Evolutionary conservation across 2,888 invertebrate species (phyloP).

Genomic region (Minunthozetes semirufus): DNA sequence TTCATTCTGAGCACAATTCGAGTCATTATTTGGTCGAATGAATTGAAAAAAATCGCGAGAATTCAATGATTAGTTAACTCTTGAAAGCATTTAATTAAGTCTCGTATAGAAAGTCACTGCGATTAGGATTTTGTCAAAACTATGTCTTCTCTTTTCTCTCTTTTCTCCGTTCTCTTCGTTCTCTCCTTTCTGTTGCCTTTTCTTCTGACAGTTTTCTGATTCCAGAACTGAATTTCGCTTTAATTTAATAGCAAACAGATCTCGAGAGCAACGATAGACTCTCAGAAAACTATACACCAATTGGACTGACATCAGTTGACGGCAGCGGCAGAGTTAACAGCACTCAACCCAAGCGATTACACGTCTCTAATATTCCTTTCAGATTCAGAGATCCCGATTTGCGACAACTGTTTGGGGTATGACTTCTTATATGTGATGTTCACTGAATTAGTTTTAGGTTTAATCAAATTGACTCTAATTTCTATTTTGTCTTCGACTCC

Average conservation of each 20-base stretch:
- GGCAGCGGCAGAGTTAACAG: neutral
- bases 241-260: constrained; percentile 11
- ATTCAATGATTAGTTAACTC: constrained; percentile 12
- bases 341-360: constrained; percentile 72
- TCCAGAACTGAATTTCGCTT: neutral
- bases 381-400: constrained; percentile 97
- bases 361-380: constrained; percentile 99
- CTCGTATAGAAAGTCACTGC: neutral
- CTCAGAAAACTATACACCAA: neutral
- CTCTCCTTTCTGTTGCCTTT: no score
- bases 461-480: neutral
- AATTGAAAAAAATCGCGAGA: neutral
- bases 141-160: neutral
- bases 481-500: no score
- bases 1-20: neutral
- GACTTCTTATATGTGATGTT: neutral
- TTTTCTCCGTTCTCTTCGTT: no score
- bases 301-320: neutral
- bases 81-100: constrained; percentile 4
- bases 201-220: neutral
- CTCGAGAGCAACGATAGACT: neutral
- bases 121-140: neutral
- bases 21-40: constrained; percentile 1
- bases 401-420: constrained; percentile 88
- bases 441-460: neutral